Conservation (phyloP, 1,140 invertebrate species). For the Scaptomyza pallida region DNA sequence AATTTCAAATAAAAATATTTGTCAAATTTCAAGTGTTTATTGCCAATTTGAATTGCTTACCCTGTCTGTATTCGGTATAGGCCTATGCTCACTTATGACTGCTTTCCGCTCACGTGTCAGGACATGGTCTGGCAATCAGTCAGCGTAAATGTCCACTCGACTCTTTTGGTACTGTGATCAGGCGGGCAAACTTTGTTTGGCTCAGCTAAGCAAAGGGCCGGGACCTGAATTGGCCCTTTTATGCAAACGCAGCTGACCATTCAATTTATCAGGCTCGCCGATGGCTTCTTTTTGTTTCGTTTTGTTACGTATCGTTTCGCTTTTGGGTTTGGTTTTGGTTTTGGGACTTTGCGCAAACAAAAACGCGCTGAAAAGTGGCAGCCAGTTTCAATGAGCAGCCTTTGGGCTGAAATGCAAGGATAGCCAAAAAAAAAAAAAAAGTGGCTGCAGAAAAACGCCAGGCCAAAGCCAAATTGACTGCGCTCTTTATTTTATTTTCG, state of each 20-base stretch:
- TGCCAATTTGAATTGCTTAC: neutral
- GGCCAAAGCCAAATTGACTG: constrained; percentile 63
- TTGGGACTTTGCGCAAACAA: constrained; percentile 72
- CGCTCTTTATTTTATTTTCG: constrained; percentile 45
- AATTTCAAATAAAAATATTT: neutral
- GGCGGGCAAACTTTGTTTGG: constrained; percentile 45
- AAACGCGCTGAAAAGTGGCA: constrained; percentile 62
- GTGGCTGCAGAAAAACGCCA: constrained; percentile 5
- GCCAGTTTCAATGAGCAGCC: constrained; percentile 56
- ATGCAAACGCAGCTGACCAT: constrained; percentile 74
- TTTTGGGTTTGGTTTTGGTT: constrained; percentile 51
- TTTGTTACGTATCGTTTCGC: constrained; percentile 37
- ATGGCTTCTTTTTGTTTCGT: constrained; percentile 18
- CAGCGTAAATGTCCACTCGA: constrained; percentile 1
- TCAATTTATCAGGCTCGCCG: constrained; percentile 78
- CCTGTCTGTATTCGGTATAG: neutral
- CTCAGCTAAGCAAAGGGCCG: constrained; percentile 44
- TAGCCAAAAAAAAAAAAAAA: constrained; percentile 16
- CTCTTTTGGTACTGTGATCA: constrained; percentile 17
- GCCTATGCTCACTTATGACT: neutral
- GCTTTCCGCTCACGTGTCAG: neutral
- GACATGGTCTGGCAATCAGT: constrained; percentile 18
- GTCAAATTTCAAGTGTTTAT: neutral
- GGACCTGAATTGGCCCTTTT: constrained; percentile 51
- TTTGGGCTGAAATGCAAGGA: neutral